phyloP scores from a whole-genome alignment of 1,140 invertebrate species.

The Dryas iulia region DNA sequence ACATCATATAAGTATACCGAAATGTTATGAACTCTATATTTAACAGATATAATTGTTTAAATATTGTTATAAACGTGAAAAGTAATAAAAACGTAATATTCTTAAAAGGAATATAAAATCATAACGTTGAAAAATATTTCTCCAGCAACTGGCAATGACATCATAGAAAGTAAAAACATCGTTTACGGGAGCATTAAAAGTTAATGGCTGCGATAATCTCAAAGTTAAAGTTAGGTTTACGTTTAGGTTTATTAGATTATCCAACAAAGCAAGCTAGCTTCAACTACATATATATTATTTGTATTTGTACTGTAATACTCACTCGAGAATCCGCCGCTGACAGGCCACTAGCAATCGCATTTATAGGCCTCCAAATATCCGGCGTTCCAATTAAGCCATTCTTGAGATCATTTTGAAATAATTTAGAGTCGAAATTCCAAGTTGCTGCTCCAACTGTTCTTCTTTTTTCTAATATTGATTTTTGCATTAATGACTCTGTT shows the following conservation, averaged over 20 bases:
- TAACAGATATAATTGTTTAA: too few species aligned
- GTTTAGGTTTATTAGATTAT: not conserved
- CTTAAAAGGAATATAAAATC: not conserved
- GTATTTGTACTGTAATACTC: constrained; percentile 41
- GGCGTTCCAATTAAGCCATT: constrained; percentile 85
- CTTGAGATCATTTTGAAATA: constrained; percentile 84
- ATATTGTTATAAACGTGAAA: not conserved
- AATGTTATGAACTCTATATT: too few species aligned
- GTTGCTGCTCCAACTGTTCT: constrained; percentile 86
- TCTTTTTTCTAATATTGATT: constrained; percentile 82
- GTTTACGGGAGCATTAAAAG: constrained; percentile 14
- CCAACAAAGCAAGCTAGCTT: too few species aligned
- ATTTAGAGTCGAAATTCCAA: constrained; percentile 85
- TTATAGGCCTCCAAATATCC: constrained; percentile 87
- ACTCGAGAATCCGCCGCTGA: constrained; percentile 82
- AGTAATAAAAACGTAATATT: not conserved
- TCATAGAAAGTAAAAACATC: constrained; percentile 25
- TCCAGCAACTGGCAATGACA: constrained; percentile 9
- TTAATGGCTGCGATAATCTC: constrained; percentile 31
- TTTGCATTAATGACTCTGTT: constrained; percentile 56
- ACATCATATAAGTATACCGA: too few species aligned
- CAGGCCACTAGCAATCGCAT: constrained; percentile 85
- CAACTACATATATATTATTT: not conserved
- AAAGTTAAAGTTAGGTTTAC: constrained; percentile 10
- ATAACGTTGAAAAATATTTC: not conserved